Percentiles rank a stretch among this genome's conserved stretches.
These are phyloP conservation scores for Nesoenas mayeri DNA, from an alignment of 2,113 vertebrate species.

Conservation along the genomic window DNA sequence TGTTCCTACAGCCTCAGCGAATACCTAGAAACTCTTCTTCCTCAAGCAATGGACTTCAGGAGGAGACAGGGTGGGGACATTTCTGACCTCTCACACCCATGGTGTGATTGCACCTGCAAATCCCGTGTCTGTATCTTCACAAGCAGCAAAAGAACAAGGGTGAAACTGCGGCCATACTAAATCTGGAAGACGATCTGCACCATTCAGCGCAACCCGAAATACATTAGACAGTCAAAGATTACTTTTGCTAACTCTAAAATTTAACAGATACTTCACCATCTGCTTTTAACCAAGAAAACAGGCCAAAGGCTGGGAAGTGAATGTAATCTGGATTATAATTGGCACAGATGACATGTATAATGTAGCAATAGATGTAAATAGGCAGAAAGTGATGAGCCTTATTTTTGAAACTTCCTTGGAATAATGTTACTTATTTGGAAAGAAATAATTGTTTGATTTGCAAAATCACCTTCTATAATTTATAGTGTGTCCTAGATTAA, in stretches of 20 bases:
- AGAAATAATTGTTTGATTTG: not conserved
- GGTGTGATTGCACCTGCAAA: not conserved
- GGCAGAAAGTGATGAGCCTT: not conserved
- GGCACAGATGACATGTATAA: not conserved
- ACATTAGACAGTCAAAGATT: not conserved
- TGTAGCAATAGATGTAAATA: not conserved
- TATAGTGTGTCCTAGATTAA: not conserved
- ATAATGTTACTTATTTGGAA: not conserved
- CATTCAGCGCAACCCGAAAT: not conserved
- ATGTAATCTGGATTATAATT: not conserved
- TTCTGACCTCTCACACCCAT: not conserved
- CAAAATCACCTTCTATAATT: not conserved
- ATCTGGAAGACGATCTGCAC: not conserved
- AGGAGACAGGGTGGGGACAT: not conserved
- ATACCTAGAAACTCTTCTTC: not conserved
- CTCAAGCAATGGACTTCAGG: not conserved
- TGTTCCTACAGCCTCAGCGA: not conserved
- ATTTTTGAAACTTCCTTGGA: not conserved
- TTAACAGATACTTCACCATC: not conserved
- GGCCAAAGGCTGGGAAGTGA: not conserved
- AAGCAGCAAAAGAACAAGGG: not conserved
- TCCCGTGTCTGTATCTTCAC: not conserved
- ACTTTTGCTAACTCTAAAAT: not conserved
- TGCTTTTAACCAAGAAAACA: not conserved
- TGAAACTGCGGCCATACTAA: rapidly evolving